These are phyloP conservation scores for Stegodyphus mimosarum DNA, from an alignment of 1,140 invertebrate genomes.

Conservation along the genomic window DNA sequence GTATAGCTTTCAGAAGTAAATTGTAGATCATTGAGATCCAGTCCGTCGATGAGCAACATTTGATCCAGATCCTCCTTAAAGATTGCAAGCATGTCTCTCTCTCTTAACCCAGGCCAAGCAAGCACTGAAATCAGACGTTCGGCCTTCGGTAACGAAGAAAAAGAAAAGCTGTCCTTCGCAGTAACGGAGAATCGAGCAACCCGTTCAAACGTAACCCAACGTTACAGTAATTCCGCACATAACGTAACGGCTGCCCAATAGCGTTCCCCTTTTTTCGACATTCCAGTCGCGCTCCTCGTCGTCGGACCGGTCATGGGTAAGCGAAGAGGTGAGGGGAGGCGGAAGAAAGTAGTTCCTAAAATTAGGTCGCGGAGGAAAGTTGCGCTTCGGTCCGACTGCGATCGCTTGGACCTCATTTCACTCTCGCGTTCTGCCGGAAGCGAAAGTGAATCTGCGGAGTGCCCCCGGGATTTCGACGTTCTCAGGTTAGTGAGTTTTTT, in stretches of 20 bases:
- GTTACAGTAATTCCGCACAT: background rate
- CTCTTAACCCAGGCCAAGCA: background rate
- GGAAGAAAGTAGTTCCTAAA: slow-evolving; percentile 55
- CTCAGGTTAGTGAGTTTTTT: no score
- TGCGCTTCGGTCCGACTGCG: background rate
- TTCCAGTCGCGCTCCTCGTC: background rate
- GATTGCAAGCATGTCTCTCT: background rate
- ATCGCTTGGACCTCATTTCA: background rate
- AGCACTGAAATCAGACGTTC: background rate
- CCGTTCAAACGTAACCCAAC: slow-evolving; percentile 5
- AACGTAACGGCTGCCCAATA: background rate
- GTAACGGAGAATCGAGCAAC: slow-evolving; percentile 6
- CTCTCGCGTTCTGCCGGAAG: background rate
- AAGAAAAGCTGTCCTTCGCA: slow-evolving; percentile 19
- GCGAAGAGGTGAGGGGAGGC: slow-evolving; percentile 5
- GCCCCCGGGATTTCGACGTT: no score
- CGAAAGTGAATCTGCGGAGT: background rate
- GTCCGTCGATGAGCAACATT: no score
- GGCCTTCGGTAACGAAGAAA: background rate
- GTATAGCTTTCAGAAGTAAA: no score
- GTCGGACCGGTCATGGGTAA: slow-evolving; percentile 14
- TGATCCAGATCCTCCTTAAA: no score
- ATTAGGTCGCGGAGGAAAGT: slow-evolving; percentile 49
- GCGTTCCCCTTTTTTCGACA: background rate
- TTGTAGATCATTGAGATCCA: no score